Base-by-base conservation (phyloP, 2,888 invertebrate genomes). In the Platycheirus rosarum region DNA sequence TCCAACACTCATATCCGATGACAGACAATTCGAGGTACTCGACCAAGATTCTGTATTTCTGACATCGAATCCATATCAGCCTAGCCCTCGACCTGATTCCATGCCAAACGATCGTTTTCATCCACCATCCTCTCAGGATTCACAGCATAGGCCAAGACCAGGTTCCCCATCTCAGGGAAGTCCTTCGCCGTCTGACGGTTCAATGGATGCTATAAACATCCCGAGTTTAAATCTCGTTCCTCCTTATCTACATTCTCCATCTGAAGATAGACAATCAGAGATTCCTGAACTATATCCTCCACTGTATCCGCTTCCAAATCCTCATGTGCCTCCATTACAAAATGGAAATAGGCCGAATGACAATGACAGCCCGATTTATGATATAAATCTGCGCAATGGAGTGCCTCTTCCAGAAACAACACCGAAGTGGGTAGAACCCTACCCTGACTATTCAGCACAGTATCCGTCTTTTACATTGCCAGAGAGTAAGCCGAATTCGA, bases 161-260 rank as follows among this genome's bases (percentile, higher is more conserved):
- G 11, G 9, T 9, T 14, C 49, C 9, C 13, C 8, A 20, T 13
- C 37, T 7, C 48, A 42, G 16, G 37, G 11, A 2, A 18, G 2
- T 46, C 29, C 18, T 0, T 42, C 14, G 14, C 1, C 42, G 1
- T 13, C 20, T 18, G 49, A 14, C 37, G 49, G 29, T 13, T 57
- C 66, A 20, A 66, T 71, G 57, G 77, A 78, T 46, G 2, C 62
- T 11, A 62, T 79, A 13, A 53, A 62, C 2, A 79, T 79, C 13
- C 78, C 78, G 5, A 79, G 40, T 29, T 44, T 46, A 11, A 37
- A 71, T 16, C 71, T 78, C 14, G 57, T 78, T 71, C 77, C 77
- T 4, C 77, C 77, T 8, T 40, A 77, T 86, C 6, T 71, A 78
- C 29, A 53, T 11, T 8, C 32, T 1, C 40, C 63, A 0, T 46